Base-by-base conservation (phyloP, 2,113 vertebrate genomes). In the Mirza zaza region DNA sequence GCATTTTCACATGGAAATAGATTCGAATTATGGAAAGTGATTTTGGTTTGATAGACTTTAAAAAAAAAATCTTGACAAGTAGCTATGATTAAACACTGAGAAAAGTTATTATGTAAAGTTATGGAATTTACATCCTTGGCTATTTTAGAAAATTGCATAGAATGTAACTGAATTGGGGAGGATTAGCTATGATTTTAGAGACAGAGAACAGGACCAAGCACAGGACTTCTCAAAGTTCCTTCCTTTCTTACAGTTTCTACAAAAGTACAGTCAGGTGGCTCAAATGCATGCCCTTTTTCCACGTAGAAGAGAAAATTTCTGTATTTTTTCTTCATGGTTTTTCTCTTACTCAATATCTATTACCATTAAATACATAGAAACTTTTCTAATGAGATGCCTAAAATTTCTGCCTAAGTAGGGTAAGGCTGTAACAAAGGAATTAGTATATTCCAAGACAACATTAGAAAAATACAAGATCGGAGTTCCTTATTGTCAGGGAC, bases 171-270 rank as follows among this genome's bases (percentile, higher is more conserved):
- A 92, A 92, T 88, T 92, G 27, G n/a, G 39, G 27, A 77, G 70
- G 32, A 82, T 96, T 97, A 95, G 61, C 63, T 87, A 55, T 68
- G n/a, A 96, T 34, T 96, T 68, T 87, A 86, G 67, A 96, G 94
- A 87, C 45, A 91, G 34, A 27, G 27, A 94, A 39, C 20, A 70
- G 39, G 23, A 59, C 59, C 57, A 14, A 59, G 59, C 57, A 17
- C n/a, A 83, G 17, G 21, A 50, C 61, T 90, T 87, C 57, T 75
- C 42, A 63, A 79, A 91, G 50, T 83, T 57, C 34, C 25, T 91
- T 96, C 27, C 7, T 87, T 93, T 42, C 48, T 76, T 67, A 45
- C 1, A 25, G n/a, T 70, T 96, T 96, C 55, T 94, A 36, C 70
- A 65, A 94, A 96, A 93, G 68, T 83, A 45, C 6, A 71, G 7